Evolutionary conservation across 1,140 invertebrate genomes (phyloP).

Genomic region (Pseudachorutes palmiensis): DNA sequence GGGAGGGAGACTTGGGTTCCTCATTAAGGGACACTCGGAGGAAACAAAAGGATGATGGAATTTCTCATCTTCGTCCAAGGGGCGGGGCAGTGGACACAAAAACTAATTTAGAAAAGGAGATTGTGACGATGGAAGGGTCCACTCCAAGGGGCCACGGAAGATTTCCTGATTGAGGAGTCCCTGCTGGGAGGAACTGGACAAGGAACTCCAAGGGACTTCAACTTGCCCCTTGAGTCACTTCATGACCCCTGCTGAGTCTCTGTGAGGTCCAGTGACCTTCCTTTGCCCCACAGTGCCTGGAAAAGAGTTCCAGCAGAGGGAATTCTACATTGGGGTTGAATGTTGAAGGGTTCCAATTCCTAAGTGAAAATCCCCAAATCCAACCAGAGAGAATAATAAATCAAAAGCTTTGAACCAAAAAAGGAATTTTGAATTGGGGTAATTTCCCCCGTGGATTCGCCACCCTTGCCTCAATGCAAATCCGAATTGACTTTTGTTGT

Average conservation of each 20-base stretch:
- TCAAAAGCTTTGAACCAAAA: conserved; percentile 1
- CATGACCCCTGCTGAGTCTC: not conserved
- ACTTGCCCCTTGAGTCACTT: not conserved
- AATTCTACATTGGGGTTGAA: not conserved
- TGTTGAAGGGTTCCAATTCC: not conserved
- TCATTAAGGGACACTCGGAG: not conserved
- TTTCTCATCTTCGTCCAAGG: not conserved
- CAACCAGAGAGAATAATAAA: conserved; percentile 1
- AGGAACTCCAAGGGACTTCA: too few relatives aligned
- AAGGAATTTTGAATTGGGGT: not conserved
- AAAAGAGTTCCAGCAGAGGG: not conserved
- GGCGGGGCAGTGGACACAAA: not conserved
- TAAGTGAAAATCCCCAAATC: not conserved
- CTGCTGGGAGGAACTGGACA: not conserved
- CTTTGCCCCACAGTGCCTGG: not conserved
- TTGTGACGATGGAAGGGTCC: too few relatives aligned
- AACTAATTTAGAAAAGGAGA: not conserved
- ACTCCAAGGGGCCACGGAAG: too few relatives aligned
- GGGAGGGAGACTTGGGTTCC: not conserved
- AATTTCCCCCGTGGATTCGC: not conserved
- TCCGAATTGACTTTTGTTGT: conserved; percentile 44
- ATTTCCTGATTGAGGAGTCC: not conserved
- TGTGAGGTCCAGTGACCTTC: not conserved
- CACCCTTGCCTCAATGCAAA: not conserved
- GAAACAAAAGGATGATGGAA: not conserved